These are phyloP conservation scores for Lutraria rhynchaena DNA, from an alignment of 1,140 invertebrate species.

Conservation along the genomic window DNA sequence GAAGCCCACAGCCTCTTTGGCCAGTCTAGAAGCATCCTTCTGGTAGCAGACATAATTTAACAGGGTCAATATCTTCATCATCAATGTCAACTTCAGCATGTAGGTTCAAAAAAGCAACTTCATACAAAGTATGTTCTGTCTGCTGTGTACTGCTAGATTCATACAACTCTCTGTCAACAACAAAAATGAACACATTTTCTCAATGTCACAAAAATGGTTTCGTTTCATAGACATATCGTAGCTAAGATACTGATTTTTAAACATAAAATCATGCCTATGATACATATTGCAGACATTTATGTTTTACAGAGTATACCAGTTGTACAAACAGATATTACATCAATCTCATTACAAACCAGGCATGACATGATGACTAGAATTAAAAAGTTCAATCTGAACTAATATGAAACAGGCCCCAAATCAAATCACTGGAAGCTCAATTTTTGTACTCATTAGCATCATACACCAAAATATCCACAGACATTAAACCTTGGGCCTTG, in stretches of 20 bases:
- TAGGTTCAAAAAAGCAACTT: slow-evolving; percentile 66
- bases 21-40: slow-evolving; percentile 64
- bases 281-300: no score
- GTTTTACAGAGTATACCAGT: not conserved
- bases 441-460: no score
- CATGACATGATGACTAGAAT: no score
- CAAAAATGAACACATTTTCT: not conserved
- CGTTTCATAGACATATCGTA: no score
- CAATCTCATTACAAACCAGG: not conserved
- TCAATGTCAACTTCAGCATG: slow-evolving; percentile 55
- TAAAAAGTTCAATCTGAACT: no score
- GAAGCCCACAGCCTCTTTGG: slow-evolving; percentile 65
- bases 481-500: no score
- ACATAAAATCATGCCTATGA: not conserved
- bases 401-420: no score
- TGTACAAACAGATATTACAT: not conserved
- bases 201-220: no score
- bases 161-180: slow-evolving; percentile 68
- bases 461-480: no score
- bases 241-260: no score
- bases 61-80: slow-evolving; percentile 53
- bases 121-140: slow-evolving; percentile 65
- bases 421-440: no score
- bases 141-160: slow-evolving; percentile 61
- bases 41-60: slow-evolving; percentile 60